Conservation (phyloP, 2,888 invertebrate species). For the Alcis repandata region DNA sequence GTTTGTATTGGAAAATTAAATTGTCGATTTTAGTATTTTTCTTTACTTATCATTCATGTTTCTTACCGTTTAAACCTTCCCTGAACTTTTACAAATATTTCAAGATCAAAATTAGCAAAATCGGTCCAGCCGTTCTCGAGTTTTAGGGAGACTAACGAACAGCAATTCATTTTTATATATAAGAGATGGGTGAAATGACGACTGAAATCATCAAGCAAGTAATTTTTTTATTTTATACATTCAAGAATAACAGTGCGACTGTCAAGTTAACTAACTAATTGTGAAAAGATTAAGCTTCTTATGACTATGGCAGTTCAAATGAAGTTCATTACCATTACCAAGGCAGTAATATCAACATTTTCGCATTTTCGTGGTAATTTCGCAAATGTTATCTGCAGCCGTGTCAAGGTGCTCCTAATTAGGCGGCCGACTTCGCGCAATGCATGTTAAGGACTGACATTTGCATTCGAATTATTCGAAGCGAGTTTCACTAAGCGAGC, state of each 20-base stretch:
- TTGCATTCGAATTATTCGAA: slow-evolving; percentile 73
- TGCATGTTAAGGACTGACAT: slow-evolving; percentile 85
- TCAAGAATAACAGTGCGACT: neutral
- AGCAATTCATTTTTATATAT: no score
- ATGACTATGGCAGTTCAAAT: slow-evolving; percentile 18
- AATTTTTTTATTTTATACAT: neutral
- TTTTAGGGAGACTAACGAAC: no score
- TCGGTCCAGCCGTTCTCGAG: no score
- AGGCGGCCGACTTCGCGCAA: slow-evolving; percentile 81
- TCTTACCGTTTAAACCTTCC: no score
- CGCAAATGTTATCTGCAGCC: slow-evolving; percentile 69
- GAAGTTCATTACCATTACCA: slow-evolving; percentile 43
- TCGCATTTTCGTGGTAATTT: slow-evolving; percentile 65
- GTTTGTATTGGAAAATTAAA: no score
- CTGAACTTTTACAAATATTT: no score
- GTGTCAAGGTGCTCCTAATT: slow-evolving; percentile 80
- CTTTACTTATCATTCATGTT: no score
- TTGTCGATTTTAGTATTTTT: no score
- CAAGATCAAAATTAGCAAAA: no score
- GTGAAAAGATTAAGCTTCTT: neutral
- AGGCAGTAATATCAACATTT: slow-evolving; percentile 59
- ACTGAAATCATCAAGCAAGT: no score
- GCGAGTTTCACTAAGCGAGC: slow-evolving; percentile 40
- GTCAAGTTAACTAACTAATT: no score
- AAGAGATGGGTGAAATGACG: no score